phyloP scores from a whole-genome alignment of 2,888 invertebrate genomes.

The Fragum sueziense region DNA sequence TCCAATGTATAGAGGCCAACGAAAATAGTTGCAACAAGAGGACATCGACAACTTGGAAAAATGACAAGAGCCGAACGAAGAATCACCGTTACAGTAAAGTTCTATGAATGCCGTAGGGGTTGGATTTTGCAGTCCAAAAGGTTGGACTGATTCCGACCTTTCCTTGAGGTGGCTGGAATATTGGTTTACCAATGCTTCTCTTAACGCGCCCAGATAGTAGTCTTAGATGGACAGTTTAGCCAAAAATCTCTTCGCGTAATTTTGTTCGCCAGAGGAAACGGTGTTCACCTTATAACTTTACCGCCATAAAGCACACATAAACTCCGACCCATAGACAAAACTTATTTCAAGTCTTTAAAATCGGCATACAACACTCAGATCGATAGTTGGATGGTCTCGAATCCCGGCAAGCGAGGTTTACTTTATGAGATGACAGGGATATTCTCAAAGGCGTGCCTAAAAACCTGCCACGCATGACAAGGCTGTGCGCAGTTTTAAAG shows the following conservation, averaged over 20 bases:
- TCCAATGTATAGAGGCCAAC: conserved; percentile 31
- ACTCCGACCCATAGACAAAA: conserved; percentile 68
- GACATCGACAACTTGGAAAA: conserved; percentile 12
- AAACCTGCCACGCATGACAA: conserved; percentile 2
- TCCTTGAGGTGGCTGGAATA: conserved; percentile 77
- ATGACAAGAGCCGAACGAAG: conserved; percentile 40
- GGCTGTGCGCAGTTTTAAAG: conserved; percentile 5
- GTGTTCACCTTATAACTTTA: conserved; percentile 76
- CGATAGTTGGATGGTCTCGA: conserved; percentile 1
- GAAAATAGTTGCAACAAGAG: conserved; percentile 24
- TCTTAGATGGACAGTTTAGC: conserved; percentile 79
- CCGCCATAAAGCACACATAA: conserved; percentile 77
- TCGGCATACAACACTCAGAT: conserved; percentile 16
- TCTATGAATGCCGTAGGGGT: conserved; percentile 61
- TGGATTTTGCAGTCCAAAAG: conserved; percentile 69
- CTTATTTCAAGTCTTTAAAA: conserved; percentile 66
- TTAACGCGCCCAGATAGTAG: conserved; percentile 71
- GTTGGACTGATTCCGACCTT: conserved; percentile 70
- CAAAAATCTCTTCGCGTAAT: conserved; percentile 73
- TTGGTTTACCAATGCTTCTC: conserved; percentile 69
- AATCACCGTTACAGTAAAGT: conserved; percentile 51
- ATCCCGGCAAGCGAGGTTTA: conserved; percentile 1
- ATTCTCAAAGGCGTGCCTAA: conserved; percentile 3
- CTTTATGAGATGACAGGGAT: background rate
- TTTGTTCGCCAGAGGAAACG: conserved; percentile 73